Base-by-base conservation (phyloP, 2,888 invertebrate species). In the Seira ritae region DNA sequence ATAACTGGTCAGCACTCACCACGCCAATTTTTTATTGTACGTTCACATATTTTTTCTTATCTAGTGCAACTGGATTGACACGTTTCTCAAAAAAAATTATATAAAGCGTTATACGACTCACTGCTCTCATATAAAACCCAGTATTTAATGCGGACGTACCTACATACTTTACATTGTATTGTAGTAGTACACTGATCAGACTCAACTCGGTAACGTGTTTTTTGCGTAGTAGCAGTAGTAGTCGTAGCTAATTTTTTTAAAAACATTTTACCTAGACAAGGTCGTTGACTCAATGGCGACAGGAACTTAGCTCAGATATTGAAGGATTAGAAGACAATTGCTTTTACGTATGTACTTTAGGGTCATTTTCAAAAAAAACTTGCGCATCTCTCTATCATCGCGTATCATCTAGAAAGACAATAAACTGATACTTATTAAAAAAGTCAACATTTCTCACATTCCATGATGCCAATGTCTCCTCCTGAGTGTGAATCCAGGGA, bases 261-360 rank as follows among this genome's bases (percentile, higher is more conserved):
- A 15, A 42, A 12, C 42, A 8, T 75, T 73, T 24, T 72, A 81
- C 68, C 83, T 78, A 83, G 83, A 83, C 83, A 83, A 83, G 83
- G 83, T 83, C 83, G 83, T 83, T 83, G 83, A 83, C 83, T 83
- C 74, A 83, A 67, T 73, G 78, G 83, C 83, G 83, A 83, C 83
- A 83, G 83, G 74, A 83, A 78, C 83, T 73, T 23, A 42, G 69
- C 2, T 24, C 12, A 10, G n/a, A 46, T 55, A 20, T 17, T 69
- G 17, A n/a, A 31, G 24, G 37, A 69, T 50, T 50, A 50, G 50
- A n/a, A n/a, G n/a, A n/a, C n/a, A n/a, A 50, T 50, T 50, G 12
- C 15, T 50, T 50, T 50, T 12, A 50, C 50, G 50, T n/a, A n/a
- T n/a, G n/a, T n/a, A n/a, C n/a, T n/a, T n/a, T 50, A 8, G 50